A percentile compares a stretch with the other conserved stretches of the same genome.
These are phyloP conservation scores for Dryococelus australis DNA, from an alignment of 2,888 invertebrate species.

Conservation along the genomic window DNA sequence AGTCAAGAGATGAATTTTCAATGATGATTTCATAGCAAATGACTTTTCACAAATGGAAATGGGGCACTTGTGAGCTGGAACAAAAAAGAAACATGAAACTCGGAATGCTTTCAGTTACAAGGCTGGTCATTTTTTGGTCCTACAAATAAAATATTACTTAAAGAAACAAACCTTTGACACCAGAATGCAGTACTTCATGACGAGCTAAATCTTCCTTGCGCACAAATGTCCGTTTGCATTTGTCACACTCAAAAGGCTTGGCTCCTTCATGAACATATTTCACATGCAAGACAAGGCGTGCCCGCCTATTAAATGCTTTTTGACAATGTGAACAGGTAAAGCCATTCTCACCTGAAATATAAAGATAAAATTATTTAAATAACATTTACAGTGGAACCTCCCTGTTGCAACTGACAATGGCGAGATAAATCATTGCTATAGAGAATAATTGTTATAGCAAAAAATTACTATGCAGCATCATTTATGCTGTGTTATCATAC, in stretches of 20 bases:
- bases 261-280: conserved; percentile 71
- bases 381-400: not conserved
- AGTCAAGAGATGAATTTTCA: conserved; percentile 74
- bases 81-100: conserved; percentile 19
- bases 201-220: conserved; percentile 69
- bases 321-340: conserved; percentile 70
- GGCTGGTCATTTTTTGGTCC: too few relatives aligned
- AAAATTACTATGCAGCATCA: too few relatives aligned
- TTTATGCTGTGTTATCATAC: too few relatives aligned
- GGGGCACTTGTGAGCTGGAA: conserved; percentile 42
- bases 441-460: too few relatives aligned
- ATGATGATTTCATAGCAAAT: conserved; percentile 72
- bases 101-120: too few relatives aligned
- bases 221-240: conserved; percentile 67
- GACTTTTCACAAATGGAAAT: conserved; percentile 68
- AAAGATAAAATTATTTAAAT: not conserved
- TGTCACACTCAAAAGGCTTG: conserved; percentile 64
- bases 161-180: conserved; percentile 62
- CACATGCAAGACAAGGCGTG: conserved; percentile 64
- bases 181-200: conserved; percentile 66
- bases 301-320: conserved; percentile 63
- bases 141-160: not conserved
- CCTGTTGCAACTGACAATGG: not conserved
- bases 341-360: conserved; percentile 63
- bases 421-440: too few relatives aligned